Percentiles rank a stretch among this genome's conserved stretches.
Evolutionary conservation across 2,888 invertebrate genomes (phyloP).

Genomic region (Pollenia angustigena): DNA sequence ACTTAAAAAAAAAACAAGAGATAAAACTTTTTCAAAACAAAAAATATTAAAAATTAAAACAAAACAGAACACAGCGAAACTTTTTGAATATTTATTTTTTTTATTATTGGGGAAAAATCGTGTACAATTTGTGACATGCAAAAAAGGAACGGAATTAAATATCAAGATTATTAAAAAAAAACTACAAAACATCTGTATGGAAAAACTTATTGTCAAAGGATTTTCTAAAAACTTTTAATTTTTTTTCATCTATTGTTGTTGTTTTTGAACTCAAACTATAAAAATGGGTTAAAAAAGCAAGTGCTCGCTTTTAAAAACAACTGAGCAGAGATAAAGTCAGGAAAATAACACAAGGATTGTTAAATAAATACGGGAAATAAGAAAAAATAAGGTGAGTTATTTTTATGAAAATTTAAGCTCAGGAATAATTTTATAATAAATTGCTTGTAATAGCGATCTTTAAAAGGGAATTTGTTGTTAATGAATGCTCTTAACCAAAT

Average conservation of each 20-base stretch:
- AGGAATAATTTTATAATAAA: too few relatives aligned
- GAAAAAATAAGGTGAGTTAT: too few relatives aligned
- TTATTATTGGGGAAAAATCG: conserved; percentile 4
- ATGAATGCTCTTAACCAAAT: too few relatives aligned
- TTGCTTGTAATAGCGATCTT: too few relatives aligned
- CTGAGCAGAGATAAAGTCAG: conserved; percentile 8
- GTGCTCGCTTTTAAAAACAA: conserved; percentile 4
- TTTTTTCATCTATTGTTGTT: background rate
- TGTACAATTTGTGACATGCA: conserved; percentile 6
- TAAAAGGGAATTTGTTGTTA: too few relatives aligned
- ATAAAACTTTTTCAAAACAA: conserved; percentile 42
- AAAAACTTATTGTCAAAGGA: conserved; percentile 52
- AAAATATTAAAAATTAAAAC: conserved; percentile 36
- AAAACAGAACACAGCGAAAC: conserved; percentile 12
- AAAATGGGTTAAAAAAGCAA: conserved; percentile 34
- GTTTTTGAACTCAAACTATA: background rate
- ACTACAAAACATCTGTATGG: conserved; percentile 7
- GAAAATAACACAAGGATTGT: background rate
- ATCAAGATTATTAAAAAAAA: conserved; percentile 40
- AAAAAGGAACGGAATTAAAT: background rate
- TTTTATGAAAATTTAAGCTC: too few relatives aligned
- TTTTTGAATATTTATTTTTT: background rate
- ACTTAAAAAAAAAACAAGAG: background rate
- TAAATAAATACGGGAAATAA: background rate
- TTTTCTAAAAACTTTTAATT: conserved; percentile 33